A percentile compares a stretch with the other conserved stretches of the same genome.
Evolutionary conservation across 2,797 vertebrate species (phyloP).

Genomic region (Linurgus olivaceus): DNA sequence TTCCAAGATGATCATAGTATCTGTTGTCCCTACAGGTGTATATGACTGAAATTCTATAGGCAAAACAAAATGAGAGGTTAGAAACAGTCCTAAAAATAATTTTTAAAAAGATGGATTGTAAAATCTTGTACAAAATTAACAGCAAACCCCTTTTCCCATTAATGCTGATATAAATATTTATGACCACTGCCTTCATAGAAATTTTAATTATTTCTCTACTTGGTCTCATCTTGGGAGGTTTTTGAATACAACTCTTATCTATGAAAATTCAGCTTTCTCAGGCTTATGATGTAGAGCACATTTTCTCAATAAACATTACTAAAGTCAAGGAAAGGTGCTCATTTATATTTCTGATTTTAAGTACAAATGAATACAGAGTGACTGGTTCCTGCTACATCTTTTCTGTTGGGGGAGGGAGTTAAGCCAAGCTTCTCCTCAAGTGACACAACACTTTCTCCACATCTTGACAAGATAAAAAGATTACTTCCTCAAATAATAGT

Average conservation of each 20-base stretch:
- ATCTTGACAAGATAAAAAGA: neutral
- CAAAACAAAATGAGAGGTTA: neutral
- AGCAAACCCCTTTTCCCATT: neutral
- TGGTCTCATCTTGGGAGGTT: neutral
- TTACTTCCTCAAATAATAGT: neutral
- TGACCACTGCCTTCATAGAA: neutral
- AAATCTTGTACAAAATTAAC: neutral
- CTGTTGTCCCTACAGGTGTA: neutral
- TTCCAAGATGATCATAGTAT: neutral
- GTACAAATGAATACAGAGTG: neutral
- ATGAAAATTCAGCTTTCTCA: neutral
- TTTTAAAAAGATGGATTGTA: neutral
- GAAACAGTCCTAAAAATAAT: neutral
- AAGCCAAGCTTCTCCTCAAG: neutral
- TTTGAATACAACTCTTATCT: neutral
- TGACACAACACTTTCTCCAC: neutral
- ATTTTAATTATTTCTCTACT: neutral
- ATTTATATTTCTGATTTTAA: neutral
- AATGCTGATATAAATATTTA: neutral
- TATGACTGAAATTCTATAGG: neutral
- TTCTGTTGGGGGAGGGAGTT: neutral
- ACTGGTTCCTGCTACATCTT: accelerated
- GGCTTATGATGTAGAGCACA: neutral
- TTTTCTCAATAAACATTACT: neutral
- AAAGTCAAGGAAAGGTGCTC: neutral